Evolutionary conservation across 2,797 vertebrate genomes (phyloP).

Genomic region (Amphiprion clarkii): DNA sequence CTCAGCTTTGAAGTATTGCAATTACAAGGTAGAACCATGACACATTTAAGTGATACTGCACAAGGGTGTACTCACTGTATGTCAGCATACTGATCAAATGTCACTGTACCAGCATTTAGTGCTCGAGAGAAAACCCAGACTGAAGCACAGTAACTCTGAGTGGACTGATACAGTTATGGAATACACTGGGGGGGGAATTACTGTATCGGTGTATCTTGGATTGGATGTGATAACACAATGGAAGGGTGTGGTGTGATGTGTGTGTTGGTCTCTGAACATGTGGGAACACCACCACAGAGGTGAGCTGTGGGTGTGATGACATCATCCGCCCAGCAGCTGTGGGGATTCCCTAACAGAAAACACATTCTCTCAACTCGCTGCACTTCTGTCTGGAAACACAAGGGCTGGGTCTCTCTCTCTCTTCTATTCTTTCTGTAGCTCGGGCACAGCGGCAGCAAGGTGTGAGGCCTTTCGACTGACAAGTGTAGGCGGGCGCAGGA

Average conservation of each 20-base stretch:
- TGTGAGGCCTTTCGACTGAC: slow-evolving; percentile 41
- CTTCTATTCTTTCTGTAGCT: slow-evolving; percentile 10
- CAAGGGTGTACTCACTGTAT: neutral
- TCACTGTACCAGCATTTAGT: neutral
- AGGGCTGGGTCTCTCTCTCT: slow-evolving; percentile 24
- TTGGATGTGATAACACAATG: slow-evolving; percentile 54
- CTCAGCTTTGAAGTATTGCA: too few species aligned
- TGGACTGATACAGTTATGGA: slow-evolving; percentile 4
- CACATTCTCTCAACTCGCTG: slow-evolving; percentile 62
- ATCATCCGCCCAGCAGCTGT: slow-evolving; percentile 72
- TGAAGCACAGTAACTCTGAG: neutral
- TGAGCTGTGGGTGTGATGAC: slow-evolving; percentile 75
- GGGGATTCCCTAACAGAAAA: slow-evolving; percentile 82
- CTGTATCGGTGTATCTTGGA: slow-evolving; percentile 12
- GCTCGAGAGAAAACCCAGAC: slow-evolving; percentile 9
- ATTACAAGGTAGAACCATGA: too few species aligned
- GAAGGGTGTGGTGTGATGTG: slow-evolving; percentile 53
- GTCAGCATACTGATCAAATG: slow-evolving; percentile 14
- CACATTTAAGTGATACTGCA: too few species aligned
- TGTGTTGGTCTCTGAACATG: slow-evolving; percentile 76
- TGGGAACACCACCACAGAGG: slow-evolving; percentile 77
- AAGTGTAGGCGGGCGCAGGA: slow-evolving; percentile 36
- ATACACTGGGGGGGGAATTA: slow-evolving; percentile 17
- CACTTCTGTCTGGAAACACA: slow-evolving; percentile 45
- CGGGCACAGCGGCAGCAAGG: slow-evolving; percentile 23